Evolutionary conservation across 1,140 invertebrate genomes (phyloP), one percentile per base, ranked within the genome.

Genomic region (Metopolophium dirhodum): DNA sequence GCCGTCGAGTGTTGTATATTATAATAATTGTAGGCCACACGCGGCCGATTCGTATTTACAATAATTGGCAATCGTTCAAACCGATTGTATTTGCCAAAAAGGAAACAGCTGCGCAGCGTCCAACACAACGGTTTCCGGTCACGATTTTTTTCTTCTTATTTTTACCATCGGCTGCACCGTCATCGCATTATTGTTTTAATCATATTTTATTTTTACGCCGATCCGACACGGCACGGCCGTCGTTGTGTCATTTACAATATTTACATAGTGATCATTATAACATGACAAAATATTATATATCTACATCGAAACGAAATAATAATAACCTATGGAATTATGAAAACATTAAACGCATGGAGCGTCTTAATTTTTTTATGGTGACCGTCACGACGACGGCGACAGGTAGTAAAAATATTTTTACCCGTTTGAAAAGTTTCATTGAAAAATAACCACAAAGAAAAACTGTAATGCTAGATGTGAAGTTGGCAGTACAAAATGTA

Each of bases 11-110:
- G 41, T 30, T 85, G 37, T 85, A 85, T 22, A 54, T 22, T 22
- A 54, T 22, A 22, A 54, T 54, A 22, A 54, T 41, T 26, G 35
- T 89, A 54, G 49, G 89, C 54, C 89, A 37, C 57, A 14, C 23
- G 26, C 57, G 57, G 26, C 37, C 37, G 89, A 45, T 18, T 45
- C 68, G 54, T 90, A 47, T 47, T 7, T 47, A 61, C 9, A n/a
- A 77, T 77, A 77, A 90, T 68, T 90, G 89, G 89, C 89, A 68
- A 90, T 57, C 89, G 57, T 90, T 90, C 89, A 90, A 90, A 90
- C 54, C 4, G 47, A 45, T 41, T 26, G 61, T 68, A 68, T 90
- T 90, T 90, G 89, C 89, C 89, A 90, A 90, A 57, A 61, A 68
- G 23, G 54, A 90, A 90, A 90, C 89, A 90, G 89, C 89, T 90